A percentile compares a stretch with the other conserved stretches of the same genome.
phyloP scores from a whole-genome alignment of 2,888 invertebrate species.

The Rhodophaea formosa region DNA sequence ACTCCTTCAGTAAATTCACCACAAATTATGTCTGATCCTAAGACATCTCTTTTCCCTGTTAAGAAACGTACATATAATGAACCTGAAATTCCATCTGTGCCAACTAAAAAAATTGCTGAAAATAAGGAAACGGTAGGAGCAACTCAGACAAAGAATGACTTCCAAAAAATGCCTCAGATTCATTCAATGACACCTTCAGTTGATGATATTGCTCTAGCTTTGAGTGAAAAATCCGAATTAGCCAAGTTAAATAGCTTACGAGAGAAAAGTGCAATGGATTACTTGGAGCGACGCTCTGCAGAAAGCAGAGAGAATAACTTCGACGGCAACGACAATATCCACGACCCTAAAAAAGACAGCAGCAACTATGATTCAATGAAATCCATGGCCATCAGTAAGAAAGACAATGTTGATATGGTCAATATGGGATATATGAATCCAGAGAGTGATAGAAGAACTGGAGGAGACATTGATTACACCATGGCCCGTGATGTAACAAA shows the following conservation, averaged over 20 bases:
- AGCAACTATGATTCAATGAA: slow-evolving; percentile 43
- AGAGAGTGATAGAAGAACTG: slow-evolving; percentile 55
- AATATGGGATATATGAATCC: slow-evolving; percentile 75
- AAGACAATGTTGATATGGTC: slow-evolving; percentile 72
- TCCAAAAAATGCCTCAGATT: slow-evolving; percentile 45
- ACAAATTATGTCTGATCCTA: slow-evolving; percentile 49
- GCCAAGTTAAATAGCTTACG: slow-evolving; percentile 55
- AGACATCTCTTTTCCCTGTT: slow-evolving; percentile 80
- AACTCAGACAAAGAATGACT: slow-evolving; percentile 50
- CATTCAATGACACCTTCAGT: slow-evolving; percentile 53
- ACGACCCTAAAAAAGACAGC: slow-evolving; percentile 49
- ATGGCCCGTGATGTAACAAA: slow-evolving; percentile 48
- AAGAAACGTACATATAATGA: slow-evolving; percentile 84
- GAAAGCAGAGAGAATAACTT: slow-evolving; percentile 48
- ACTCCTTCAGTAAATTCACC: slow-evolving; percentile 43
- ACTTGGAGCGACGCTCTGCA: slow-evolving; percentile 34
- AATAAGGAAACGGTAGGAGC: slow-evolving; percentile 38
- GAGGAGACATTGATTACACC: slow-evolving; percentile 46
- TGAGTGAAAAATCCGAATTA: slow-evolving; percentile 68
- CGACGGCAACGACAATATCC: slow-evolving; percentile 41
- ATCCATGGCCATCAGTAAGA: slow-evolving; percentile 47
- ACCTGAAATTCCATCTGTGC: slow-evolving; percentile 49
- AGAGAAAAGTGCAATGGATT: slow-evolving; percentile 50
- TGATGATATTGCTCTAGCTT: slow-evolving; percentile 65
- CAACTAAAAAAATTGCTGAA: slow-evolving; percentile 51